phyloP scores from a whole-genome alignment of 2,888 invertebrate species.

The Cordylochernes scorpioides region DNA sequence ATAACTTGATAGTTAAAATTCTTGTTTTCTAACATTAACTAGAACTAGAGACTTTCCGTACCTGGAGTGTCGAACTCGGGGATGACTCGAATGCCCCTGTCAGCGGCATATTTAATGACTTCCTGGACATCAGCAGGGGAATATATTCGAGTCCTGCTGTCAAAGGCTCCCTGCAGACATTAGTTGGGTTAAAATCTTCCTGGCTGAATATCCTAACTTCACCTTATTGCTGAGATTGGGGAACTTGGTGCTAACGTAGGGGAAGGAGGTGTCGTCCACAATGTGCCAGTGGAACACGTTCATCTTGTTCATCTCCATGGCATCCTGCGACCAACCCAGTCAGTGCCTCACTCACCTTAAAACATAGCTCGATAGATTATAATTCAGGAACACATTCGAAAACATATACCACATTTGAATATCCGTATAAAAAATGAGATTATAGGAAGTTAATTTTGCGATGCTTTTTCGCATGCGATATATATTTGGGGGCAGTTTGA shows the following conservation, averaged over 20 bases:
- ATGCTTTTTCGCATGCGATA: too few species aligned
- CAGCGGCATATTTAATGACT: conserved; percentile 45
- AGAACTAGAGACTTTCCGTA: conserved; percentile 17
- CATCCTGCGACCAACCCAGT: too few species aligned
- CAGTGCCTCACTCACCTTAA: too few species aligned
- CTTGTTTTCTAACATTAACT: neutral
- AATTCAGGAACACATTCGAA: too few species aligned
- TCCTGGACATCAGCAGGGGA: conserved; percentile 33
- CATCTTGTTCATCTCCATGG: conserved; percentile 63
- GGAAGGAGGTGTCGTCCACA: conserved; percentile 74
- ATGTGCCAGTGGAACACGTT: conserved; percentile 72
- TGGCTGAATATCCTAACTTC: too few species aligned
- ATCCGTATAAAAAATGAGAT: too few species aligned
- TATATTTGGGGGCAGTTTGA: too few species aligned
- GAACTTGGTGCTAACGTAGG: conserved; percentile 31
- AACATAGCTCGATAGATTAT: too few species aligned
- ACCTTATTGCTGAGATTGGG: conserved; percentile 18
- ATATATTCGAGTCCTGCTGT: conserved; percentile 34
- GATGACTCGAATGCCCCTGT: conserved; percentile 56
- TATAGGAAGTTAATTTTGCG: too few species aligned
- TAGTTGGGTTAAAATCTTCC: too few species aligned
- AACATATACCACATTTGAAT: too few species aligned
- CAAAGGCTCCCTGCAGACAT: conserved; percentile 33
- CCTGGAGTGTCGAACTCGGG: conserved; percentile 78
- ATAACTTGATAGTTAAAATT: neutral